Base-by-base conservation (phyloP, 2,113 vertebrate species). In the Coracopsis vasa region DNA sequence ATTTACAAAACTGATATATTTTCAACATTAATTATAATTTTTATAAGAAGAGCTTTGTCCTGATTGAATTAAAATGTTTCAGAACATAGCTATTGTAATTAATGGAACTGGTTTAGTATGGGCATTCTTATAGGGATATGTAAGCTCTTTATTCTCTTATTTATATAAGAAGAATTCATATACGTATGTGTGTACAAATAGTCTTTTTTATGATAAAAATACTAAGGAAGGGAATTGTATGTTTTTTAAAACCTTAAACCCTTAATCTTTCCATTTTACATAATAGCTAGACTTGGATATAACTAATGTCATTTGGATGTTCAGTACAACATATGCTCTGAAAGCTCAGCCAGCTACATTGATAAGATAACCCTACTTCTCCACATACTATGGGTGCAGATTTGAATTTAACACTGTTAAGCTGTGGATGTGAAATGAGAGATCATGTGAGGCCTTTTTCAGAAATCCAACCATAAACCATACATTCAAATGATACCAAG, bases 241-340 rank as follows among this genome's bases (percentile, higher is more conserved):
- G 66, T 70, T 90, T 94, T 91, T 58, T 31, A 88, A 96, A 93
- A 78, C 54, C 83, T 83, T 90, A 91, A 91, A 78, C 64, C 77
- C 35, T 69, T 85, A 81, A 61, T 87, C 62, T 90, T 94, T 74
- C 44, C 16, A 66, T 96, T 95, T 80, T 86, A 66, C 29, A 18
- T 86, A 73, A 60, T 61, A 94, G 58, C 61, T 72, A 81, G 66
- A 71, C 81, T 94, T 91, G 78, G 87, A 69, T 90, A 54, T 88
- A 90, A 82, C 71, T 93, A 60, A 91, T 94, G 81, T 96, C 71
- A 93, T 77, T 94, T 95, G 93, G 81, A 91, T 86, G 81, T 90
- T 95, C 84, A 82, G 71, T 90, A 82, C 66, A 91, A 54, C 91
- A 87, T 91, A 94, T 81, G 86, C 61, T 95, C 70, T 28, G 61